Percentiles rank a stretch among this genome's conserved stretches.
Evolutionary conservation across 2,113 vertebrate genomes (phyloP).

Genomic region (Oncorhynchus nerka): DNA sequence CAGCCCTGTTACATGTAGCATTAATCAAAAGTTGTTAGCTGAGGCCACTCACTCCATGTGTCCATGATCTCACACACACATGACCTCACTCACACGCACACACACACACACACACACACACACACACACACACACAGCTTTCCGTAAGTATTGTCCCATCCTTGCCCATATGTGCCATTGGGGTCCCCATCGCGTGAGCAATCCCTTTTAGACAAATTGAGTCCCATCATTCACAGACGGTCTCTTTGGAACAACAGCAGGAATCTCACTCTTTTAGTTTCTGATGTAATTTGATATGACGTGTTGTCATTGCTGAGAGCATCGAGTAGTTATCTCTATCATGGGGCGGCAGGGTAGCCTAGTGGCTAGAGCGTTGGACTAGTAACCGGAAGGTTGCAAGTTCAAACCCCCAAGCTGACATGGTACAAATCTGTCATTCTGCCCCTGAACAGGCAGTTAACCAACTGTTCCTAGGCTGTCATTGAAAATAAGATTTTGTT

Average conservation of each 20-base stretch:
- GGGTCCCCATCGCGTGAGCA: slow-evolving; percentile 58
- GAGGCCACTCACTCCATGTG: slow-evolving; percentile 32
- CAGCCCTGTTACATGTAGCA: slow-evolving; percentile 40
- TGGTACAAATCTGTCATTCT: no score
- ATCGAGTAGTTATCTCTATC: slow-evolving; percentile 26
- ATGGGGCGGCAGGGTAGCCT: no score
- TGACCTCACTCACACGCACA: slow-evolving; percentile 55
- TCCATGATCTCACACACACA: slow-evolving; percentile 26
- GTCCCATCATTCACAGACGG: slow-evolving; percentile 63
- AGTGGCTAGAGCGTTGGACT: no score
- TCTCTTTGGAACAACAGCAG: slow-evolving; percentile 51
- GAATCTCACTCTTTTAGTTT: slow-evolving; percentile 34
- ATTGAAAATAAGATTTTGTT: no score
- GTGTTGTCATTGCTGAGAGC: slow-evolving; percentile 33
- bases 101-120: slow-evolving; percentile 3
- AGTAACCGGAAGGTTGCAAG: no score
- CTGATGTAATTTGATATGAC: slow-evolving; percentile 60
- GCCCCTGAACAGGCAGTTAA: no score
- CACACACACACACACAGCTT: slow-evolving; percentile 11
- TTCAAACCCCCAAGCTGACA: no score
- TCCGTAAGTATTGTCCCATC: slow-evolving; percentile 41
- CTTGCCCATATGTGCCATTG: slow-evolving; percentile 46
- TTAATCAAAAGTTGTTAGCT: slow-evolving; percentile 61
- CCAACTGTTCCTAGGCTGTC: no score
- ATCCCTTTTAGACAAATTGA: slow-evolving; percentile 40